phyloP scores from a whole-genome alignment of 2,888 invertebrate species.

The Stenodera caucasica region DNA sequence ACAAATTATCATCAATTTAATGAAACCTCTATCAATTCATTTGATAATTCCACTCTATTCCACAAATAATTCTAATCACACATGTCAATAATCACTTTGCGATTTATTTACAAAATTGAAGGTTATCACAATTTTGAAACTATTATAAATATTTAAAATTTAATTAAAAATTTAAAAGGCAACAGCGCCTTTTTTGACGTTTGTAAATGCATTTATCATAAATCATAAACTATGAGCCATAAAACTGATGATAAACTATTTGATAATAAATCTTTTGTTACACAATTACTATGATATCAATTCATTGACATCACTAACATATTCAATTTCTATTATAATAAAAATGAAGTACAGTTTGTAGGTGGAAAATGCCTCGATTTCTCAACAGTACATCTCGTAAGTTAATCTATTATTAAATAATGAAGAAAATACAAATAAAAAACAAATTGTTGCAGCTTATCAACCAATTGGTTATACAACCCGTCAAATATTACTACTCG shows the following conservation, averaged over 20 bases:
- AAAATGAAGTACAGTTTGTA: neutral
- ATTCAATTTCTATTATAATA: neutral
- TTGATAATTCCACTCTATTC: too few relatives aligned
- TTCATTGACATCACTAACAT: neutral
- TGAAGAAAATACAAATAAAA: neutral
- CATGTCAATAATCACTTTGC: too few relatives aligned
- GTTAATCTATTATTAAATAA: neutral
- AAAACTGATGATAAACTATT: neutral
- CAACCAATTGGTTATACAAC: slow-evolving; percentile 61
- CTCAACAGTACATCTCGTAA: neutral
- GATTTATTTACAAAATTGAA: too few relatives aligned
- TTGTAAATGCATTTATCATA: too few relatives aligned
- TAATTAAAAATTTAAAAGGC: too few relatives aligned
- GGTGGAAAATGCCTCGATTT: neutral
- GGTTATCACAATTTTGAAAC: too few relatives aligned
- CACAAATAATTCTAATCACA: too few relatives aligned
- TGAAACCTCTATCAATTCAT: too few relatives aligned
- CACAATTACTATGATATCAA: neutral
- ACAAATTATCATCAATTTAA: too few relatives aligned
- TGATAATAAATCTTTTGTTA: neutral
- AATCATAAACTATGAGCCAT: too few relatives aligned
- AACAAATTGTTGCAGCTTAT: slow-evolving; percentile 56
- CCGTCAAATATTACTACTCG: slow-evolving; percentile 60
- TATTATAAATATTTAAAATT: too few relatives aligned
- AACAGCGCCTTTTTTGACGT: too few relatives aligned